Conservation (phyloP, 1,140 invertebrate species). For the Notospermus geniculatus region DNA sequence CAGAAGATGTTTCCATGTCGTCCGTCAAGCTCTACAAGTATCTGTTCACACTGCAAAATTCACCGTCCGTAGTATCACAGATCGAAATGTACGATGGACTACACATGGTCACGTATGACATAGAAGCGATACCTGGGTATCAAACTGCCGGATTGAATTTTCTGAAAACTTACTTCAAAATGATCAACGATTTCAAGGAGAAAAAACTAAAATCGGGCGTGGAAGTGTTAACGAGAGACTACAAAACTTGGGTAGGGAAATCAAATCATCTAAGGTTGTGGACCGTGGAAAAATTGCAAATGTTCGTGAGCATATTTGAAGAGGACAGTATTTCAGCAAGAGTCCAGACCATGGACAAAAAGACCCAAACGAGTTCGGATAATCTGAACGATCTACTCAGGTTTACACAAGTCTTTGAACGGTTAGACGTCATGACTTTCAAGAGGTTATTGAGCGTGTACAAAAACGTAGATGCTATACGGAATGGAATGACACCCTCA, state of each 20-base stretch:
- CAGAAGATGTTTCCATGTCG: too few species aligned
- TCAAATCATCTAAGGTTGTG: too few species aligned
- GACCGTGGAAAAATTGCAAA: too few species aligned
- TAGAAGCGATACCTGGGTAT: too few species aligned
- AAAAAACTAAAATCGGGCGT: neutral
- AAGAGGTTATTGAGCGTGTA: too few species aligned
- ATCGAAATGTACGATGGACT: neutral
- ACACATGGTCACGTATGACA: neutral
- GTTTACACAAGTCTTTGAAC: neutral
- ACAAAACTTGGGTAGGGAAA: neutral
- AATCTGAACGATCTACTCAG: neutral
- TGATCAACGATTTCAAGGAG: neutral
- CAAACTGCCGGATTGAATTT: neutral
- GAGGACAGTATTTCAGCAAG: neutral
- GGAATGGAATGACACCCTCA: too few species aligned
- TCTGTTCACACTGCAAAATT: too few species aligned
- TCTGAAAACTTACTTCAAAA: neutral
- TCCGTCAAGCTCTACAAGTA: too few species aligned
- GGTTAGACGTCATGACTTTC: neutral
- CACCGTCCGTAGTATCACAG: neutral
- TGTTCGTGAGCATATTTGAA: neutral
- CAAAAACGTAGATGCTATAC: too few species aligned
- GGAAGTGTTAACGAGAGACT: neutral
- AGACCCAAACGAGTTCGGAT: too few species aligned
- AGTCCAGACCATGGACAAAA: too few species aligned